A percentile compares a stretch with the other conserved stretches of the same genome.
These are phyloP conservation scores for Carduelis carduelis DNA, from an alignment of 2,797 vertebrate species.

Conservation along the genomic window DNA sequence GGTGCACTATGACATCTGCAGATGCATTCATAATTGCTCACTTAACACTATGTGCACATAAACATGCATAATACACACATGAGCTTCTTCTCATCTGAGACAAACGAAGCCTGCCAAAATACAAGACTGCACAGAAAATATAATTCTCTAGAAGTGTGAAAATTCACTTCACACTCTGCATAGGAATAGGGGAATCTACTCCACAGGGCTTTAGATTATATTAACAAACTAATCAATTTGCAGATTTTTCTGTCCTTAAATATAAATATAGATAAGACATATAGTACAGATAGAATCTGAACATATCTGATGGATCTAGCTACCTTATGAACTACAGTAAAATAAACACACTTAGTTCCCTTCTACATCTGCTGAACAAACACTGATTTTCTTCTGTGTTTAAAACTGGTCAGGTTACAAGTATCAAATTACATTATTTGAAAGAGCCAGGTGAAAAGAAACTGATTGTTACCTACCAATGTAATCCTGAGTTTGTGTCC, in stretches of 20 bases:
- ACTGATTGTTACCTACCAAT: background rate
- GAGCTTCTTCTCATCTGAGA: background rate
- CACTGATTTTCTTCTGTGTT: background rate
- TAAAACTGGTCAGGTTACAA: background rate
- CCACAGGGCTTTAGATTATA: background rate
- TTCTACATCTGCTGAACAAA: background rate
- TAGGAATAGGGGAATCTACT: background rate
- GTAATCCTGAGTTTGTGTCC: background rate
- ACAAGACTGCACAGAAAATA: background rate
- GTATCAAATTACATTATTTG: background rate
- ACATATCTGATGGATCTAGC: background rate
- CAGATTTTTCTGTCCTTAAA: background rate
- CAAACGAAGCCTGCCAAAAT: background rate
- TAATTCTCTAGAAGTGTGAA: background rate
- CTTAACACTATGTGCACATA: background rate
- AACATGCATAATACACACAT: background rate
- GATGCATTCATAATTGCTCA: background rate
- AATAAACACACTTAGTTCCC: background rate
- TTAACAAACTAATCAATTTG: background rate
- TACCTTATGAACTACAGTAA: background rate
- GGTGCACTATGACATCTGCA: background rate
- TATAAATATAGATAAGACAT: background rate
- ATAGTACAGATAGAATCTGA: background rate
- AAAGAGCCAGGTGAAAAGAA: conserved; percentile 11
- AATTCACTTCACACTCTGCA: background rate